Percentiles rank a stretch among this genome's conserved stretches.
phyloP scores from a whole-genome alignment of 2,888 invertebrate species.

The Xylota sylvarum region DNA sequence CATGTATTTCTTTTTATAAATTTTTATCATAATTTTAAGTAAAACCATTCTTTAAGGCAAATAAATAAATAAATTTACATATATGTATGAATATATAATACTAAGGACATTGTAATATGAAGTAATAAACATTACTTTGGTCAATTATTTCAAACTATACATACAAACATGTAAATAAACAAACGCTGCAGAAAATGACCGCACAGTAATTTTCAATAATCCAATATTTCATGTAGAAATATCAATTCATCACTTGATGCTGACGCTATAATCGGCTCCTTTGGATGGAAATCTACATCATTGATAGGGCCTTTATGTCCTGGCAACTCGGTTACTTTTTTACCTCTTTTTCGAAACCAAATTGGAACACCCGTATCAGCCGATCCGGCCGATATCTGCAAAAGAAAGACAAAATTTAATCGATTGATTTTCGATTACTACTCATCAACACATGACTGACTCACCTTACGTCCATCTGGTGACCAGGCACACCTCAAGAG shows the following conservation, averaged over 20 bases:
- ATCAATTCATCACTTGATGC: conserved; percentile 98
- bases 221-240: conserved; percentile 97
- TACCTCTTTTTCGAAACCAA: conserved; percentile 97
- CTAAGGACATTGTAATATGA: no score
- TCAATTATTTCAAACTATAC: no score
- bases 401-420: neutral
- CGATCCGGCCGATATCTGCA: conserved; percentile 89
- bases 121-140: no score
- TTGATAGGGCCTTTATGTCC: conserved; percentile 99
- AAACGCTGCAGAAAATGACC: no score
- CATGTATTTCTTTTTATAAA: no score
- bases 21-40: no score
- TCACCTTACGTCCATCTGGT: conserved; percentile 92
- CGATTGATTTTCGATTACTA: neutral
- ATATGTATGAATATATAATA: no score
- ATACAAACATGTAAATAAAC: no score
- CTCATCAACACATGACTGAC: neutral
- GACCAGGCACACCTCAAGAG: conserved; percentile 97
- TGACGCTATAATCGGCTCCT: conserved; percentile 96
- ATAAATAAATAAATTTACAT: no score
- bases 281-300: conserved; percentile 97
- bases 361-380: conserved; percentile 97
- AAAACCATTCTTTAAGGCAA: no score
- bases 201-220: conserved; percentile 65
- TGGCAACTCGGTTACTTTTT: conserved; percentile 97